A percentile compares a stretch with the other conserved stretches of the same genome.
These are phyloP conservation scores for Cyclina sinensis DNA, from an alignment of 1,140 invertebrate genomes.

Conservation along the genomic window DNA sequence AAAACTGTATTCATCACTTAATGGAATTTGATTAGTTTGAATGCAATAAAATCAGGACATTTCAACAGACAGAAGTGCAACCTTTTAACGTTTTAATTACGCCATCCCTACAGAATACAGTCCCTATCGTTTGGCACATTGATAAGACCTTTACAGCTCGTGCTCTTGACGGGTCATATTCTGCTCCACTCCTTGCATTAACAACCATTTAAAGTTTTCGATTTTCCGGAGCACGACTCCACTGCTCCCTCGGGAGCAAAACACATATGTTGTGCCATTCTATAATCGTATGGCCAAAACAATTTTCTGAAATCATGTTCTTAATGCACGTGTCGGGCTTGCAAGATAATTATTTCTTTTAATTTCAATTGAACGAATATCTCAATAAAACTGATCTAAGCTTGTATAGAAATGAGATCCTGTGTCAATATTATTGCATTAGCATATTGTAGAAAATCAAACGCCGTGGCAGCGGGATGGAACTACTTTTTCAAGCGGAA, in stretches of 20 bases:
- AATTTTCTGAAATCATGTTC: slow-evolving; percentile 36
- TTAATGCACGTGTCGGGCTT: slow-evolving; percentile 42
- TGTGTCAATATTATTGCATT: slow-evolving; percentile 65
- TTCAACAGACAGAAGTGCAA: slow-evolving; percentile 33
- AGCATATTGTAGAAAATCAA: slow-evolving; percentile 61
- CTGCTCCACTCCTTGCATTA: slow-evolving; percentile 32
- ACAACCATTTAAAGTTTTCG: slow-evolving; percentile 66
- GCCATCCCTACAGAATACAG: slow-evolving; percentile 28
- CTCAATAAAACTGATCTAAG: slow-evolving; percentile 61
- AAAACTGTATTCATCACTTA: slow-evolving; percentile 56
- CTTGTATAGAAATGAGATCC: slow-evolving; percentile 61
- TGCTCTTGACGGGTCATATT: slow-evolving; percentile 29
- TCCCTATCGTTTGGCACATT: slow-evolving; percentile 5
- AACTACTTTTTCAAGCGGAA: slow-evolving; percentile 58
- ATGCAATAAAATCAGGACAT: slow-evolving; percentile 54
- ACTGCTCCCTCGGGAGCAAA: slow-evolving; percentile 9
- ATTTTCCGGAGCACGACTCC: slow-evolving; percentile 55
- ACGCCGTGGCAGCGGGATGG: slow-evolving; percentile 16
- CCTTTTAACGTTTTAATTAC: slow-evolving; percentile 67
- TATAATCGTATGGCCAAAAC: slow-evolving; percentile 3
- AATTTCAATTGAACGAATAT: slow-evolving; percentile 66
- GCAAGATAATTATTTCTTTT: slow-evolving; percentile 66
- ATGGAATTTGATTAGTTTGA: slow-evolving; percentile 56
- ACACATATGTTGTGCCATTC: slow-evolving; percentile 55
- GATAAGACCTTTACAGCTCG: background rate